Evolutionary conservation across 2,113 vertebrate species (phyloP).

Genomic region (Hippoglossus stenolepis): DNA sequence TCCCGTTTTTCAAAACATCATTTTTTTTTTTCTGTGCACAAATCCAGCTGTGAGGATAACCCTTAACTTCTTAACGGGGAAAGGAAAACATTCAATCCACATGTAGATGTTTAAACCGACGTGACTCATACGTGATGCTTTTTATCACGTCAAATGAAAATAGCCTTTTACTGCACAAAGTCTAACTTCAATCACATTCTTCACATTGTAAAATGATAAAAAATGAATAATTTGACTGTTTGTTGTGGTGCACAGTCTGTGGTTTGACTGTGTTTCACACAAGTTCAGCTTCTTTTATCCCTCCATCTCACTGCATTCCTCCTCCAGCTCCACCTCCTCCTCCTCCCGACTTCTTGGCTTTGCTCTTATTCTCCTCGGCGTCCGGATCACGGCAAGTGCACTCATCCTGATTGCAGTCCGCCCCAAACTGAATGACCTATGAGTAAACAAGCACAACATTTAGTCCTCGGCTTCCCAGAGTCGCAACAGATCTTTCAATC

Average conservation of each 20-base stretch:
- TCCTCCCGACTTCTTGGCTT: slow-evolving; percentile 51
- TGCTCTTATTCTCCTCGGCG: slow-evolving; percentile 91
- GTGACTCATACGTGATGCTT: slow-evolving; percentile 35
- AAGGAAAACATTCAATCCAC: slow-evolving; percentile 21
- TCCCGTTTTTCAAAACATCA: slow-evolving; percentile 2
- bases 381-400: slow-evolving; percentile 95
- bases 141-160: slow-evolving; percentile 24
- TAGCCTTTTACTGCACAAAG: slow-evolving; percentile 14
- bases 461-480: background rate
- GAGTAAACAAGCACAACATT: slow-evolving; percentile 55
- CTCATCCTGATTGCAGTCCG: slow-evolving; percentile 92
- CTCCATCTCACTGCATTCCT: slow-evolving; percentile 58
- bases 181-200: slow-evolving; percentile 34
- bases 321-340: slow-evolving; percentile 35
- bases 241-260: slow-evolving; percentile 55
- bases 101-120: slow-evolving; percentile 18
- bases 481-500: slow-evolving; percentile 12
- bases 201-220: slow-evolving; percentile 26
- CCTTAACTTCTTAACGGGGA: slow-evolving; percentile 28
- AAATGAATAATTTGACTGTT: slow-evolving; percentile 43
- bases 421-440: slow-evolving; percentile 95
- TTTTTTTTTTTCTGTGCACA: slow-evolving; percentile 10
- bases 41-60: slow-evolving; percentile 9
- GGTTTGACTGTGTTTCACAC: slow-evolving; percentile 53
- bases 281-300: slow-evolving; percentile 46